phyloP scores from a whole-genome alignment of 2,888 invertebrate species.

The Leistus spinibarbis region DNA sequence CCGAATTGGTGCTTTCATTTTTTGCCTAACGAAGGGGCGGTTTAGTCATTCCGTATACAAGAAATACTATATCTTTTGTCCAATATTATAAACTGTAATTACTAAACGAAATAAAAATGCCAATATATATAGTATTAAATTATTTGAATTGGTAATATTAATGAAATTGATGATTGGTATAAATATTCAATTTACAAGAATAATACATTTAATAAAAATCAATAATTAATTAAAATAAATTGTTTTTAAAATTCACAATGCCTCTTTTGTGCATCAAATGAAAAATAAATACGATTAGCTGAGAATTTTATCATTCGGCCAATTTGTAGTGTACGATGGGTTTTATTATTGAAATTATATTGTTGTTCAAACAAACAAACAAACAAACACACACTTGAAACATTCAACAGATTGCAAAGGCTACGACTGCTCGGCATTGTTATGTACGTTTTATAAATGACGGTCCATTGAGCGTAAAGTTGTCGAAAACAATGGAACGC shows the following conservation, averaged over 20 bases:
- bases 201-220: not conserved
- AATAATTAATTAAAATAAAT: not conserved
- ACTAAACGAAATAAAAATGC: not conserved
- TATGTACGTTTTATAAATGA: not conserved
- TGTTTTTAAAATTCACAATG: not conserved
- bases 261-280: not conserved
- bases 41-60: too few relatives aligned
- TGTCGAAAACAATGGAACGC: not conserved
- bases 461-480: not conserved
- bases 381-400: not conserved
- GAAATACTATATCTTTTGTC: too few relatives aligned
- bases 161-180: not conserved
- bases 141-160: not conserved
- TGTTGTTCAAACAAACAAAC: not conserved
- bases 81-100: not conserved
- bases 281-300: not conserved
- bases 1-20: too few relatives aligned
- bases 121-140: too few relatives aligned
- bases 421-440: not conserved
- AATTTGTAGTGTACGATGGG: not conserved
- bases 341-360: not conserved
- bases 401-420: slow-evolving; percentile 2
- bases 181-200: not conserved
- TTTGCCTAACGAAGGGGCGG: too few relatives aligned
- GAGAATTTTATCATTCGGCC: not conserved